These are phyloP conservation scores for Morpho deidamia DNA, from an alignment of 2,888 invertebrate genomes.

Conservation along the genomic window DNA sequence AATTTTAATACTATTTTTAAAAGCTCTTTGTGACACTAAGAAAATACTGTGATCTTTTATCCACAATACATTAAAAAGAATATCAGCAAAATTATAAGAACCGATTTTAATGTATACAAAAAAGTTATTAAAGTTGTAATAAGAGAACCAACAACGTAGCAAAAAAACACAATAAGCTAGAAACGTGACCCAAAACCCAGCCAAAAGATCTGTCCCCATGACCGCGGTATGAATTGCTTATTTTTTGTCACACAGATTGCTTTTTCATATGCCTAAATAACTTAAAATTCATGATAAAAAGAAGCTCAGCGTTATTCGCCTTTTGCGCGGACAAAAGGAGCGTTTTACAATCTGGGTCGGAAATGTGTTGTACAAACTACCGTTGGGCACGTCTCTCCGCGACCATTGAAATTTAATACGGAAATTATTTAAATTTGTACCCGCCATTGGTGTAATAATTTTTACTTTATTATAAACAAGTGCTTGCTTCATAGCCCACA, in stretches of 20 bases:
- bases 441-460: too few relatives aligned
- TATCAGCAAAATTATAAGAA: neutral
- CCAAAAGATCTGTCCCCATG: slow-evolving; percentile 1
- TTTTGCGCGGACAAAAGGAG: slow-evolving; percentile 3
- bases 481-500: too few relatives aligned
- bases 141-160: neutral
- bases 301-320: neutral
- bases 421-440: neutral
- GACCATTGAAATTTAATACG: neutral
- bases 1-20: too few relatives aligned
- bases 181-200: slow-evolving; percentile 13
- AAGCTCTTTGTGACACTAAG: too few relatives aligned
- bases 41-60: too few relatives aligned
- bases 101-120: neutral
- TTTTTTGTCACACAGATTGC: slow-evolving; percentile 9
- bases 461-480: too few relatives aligned
- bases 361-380: slow-evolving; percentile 2
- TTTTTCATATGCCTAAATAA: neutral
- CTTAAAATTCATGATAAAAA: neutral
- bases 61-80: too few relatives aligned
- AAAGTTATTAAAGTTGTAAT: neutral
- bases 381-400: neutral
- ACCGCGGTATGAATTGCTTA: slow-evolving; percentile 4
- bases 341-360: slow-evolving; percentile 12
- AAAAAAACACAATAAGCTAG: slow-evolving; percentile 6